Base-by-base conservation (phyloP, 1,140 invertebrate genomes). In the Aradophagus sp. region DNA sequence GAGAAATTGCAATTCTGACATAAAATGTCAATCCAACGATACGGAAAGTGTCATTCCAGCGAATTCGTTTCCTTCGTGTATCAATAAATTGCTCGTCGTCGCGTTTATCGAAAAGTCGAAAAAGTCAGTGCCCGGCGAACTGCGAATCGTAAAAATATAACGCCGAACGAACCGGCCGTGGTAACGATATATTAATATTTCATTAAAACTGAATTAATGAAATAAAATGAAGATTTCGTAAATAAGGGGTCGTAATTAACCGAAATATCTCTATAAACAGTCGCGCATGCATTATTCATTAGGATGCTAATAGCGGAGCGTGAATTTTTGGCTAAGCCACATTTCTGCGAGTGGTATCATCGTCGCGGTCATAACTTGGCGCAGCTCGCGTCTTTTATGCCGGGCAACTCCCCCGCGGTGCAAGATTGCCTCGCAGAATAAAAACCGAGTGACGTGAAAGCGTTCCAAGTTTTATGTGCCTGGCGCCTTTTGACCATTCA, bases 181-280 rank as follows among this genome's bases (percentile, higher is more conserved):
- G 36, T 59, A 66, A 62, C 55, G 56, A 62, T 59, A 65, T 42
- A 65, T 66, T 66, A 66, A 66, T 59, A 61, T 66, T 62, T 66
- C 69, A 66, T 62, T 66, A 59, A 62, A 62, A 53, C 39, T 41
- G 56, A 62, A 72, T 66, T 66, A 72, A 61, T 62, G 62, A 62
- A 67, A 72, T 62, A 62, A 66, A 56, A 72, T 67, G 56, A 72
- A 61, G 56, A 67, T 72, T 56, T 62, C 26, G 69, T 62, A 61
- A 67, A 66, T 67, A 66, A 66, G 56, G n/a, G 50, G 23, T 63
- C 69, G 69, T 72, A 72, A 66, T 72, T 67, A 72, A 67, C 45
- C 27, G 56, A 44, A 67, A 66, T 72, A 72, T 72, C 69, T 72
- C 69, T 72, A 72, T 66, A 72, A 72, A 72, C 69, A 72, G 69